phyloP scores from a whole-genome alignment of 2,113 vertebrate species.

The Hoplias malabaricus region DNA sequence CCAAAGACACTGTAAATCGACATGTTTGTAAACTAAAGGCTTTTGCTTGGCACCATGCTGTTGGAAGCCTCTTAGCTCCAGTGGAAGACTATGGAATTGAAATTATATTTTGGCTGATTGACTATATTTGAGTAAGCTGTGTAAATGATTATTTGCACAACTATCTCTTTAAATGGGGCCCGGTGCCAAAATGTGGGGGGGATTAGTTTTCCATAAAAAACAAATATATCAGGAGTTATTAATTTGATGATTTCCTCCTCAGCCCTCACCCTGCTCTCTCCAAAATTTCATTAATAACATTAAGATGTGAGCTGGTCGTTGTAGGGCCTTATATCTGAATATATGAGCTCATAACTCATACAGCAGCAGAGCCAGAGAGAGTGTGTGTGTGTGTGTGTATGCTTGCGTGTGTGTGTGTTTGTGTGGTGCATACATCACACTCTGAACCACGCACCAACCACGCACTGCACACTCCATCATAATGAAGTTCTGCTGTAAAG shows the following conservation, averaged over 20 bases:
- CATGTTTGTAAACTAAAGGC: too few species aligned
- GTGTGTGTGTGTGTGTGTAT: conserved; percentile 25
- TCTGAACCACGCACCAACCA: conserved; percentile 4
- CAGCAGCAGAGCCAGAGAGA: not conserved
- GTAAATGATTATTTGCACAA: too few species aligned
- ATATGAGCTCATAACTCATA: conserved; percentile 61
- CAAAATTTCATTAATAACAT: conserved; percentile 61
- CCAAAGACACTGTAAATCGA: too few species aligned
- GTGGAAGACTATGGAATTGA: too few species aligned
- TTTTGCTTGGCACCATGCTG: too few species aligned
- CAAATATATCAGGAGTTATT: conserved; percentile 59
- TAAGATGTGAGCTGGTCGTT: conserved; percentile 49
- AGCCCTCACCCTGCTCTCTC: conserved; percentile 23
- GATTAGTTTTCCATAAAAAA: conserved; percentile 60
- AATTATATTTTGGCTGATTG: too few species aligned
- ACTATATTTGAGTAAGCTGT: too few species aligned
- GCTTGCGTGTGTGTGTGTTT: conserved; percentile 28
- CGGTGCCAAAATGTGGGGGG: conserved; percentile 36
- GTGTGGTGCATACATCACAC: conserved; percentile 19
- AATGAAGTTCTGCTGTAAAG: conserved; percentile 39
- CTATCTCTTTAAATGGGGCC: conserved; percentile 42
- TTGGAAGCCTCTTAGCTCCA: too few species aligned
- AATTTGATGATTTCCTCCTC: conserved; percentile 57
- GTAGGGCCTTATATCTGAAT: conserved; percentile 55
- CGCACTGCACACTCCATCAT: conserved; percentile 21